These are phyloP conservation scores for Latheticus oryzae DNA, from an alignment of 2,888 invertebrate species.

Conservation along the genomic window DNA sequence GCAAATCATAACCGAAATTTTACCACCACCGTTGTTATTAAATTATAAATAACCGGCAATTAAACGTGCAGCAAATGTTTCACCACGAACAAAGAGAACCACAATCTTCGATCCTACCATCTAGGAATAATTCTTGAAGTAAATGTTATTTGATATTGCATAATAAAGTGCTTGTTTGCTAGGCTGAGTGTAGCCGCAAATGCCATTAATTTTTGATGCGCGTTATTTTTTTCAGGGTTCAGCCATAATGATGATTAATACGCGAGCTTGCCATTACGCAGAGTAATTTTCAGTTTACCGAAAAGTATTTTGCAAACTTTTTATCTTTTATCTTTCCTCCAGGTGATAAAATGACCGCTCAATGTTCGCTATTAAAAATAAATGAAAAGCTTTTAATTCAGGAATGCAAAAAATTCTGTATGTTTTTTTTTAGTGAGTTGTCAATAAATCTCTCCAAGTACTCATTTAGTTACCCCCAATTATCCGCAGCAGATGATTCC, in stretches of 20 bases:
- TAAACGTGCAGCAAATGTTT: slow-evolving; percentile 2
- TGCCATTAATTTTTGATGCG: slow-evolving; percentile 3
- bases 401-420: neutral
- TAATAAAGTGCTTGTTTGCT: no score
- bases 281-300: slow-evolving; percentile 1
- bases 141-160: no score
- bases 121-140: neutral
- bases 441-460: slow-evolving; percentile 6
- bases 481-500: slow-evolving; percentile 9
- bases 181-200: no score
- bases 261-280: slow-evolving; percentile 8
- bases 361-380: slow-evolving; percentile 8
- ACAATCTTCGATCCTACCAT: slow-evolving; percentile 6
- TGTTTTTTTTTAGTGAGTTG: neutral
- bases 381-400: slow-evolving; percentile 7
- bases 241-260: slow-evolving; percentile 14
- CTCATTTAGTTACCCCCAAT: neutral
- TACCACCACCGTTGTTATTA: neutral
- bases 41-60: neutral
- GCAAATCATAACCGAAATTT: slow-evolving; percentile 1
- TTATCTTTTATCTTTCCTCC: neutral
- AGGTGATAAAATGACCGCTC: slow-evolving; percentile 3
- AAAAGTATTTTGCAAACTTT: neutral
- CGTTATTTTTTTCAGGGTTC: slow-evolving; percentile 4
- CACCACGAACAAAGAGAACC: slow-evolving; percentile 1